Evolutionary conservation across 2,797 vertebrate species (phyloP), one percentile per base, ranked within the genome.

Genomic region (Coilia nasus): DNA sequence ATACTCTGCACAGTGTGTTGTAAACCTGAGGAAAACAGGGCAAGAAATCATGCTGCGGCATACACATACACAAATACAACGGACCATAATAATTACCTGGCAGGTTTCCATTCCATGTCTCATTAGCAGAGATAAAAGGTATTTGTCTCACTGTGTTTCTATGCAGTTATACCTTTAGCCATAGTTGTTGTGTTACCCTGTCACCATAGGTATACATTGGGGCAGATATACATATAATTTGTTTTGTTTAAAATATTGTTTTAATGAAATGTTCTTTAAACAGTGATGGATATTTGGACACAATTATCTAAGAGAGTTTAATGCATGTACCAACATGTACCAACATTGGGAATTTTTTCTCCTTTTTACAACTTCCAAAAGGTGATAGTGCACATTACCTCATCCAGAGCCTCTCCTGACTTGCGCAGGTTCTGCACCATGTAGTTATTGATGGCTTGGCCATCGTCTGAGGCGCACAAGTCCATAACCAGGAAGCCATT

Each of bases 401-500:
- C 92, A 86, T 95, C 94, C 0, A 95, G 90, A 67, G 90, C 94
- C 54, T 96, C 92, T 41, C 97, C 97, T 0, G 94, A 92, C 92
- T 95, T 96, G 83, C 95, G 93, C 64, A 98, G 91, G 88, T 98
- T 98, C 92, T 97, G 96, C 50, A 98, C 85, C 1, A 92, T 93
- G 91, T 95, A 97, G 84, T 93, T 84, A 0, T 90, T 83, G 50
- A 98, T 89, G 28, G 85, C 90, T 41, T 88, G 84, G 47, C 97
- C 97, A 5, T 97, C 93, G 25, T 98, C 96, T 80, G 96, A 93
- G 82, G 95, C 96, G 88, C 97, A 98, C 89, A 98, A 88, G 83
- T 98, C 97, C 82, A 98, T 75, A 82, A 98, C 92, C 87, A 99
- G 88, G 81, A 96, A 96, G 88, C 93, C 96, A 0, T 91, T 60